Percentiles rank a stretch among this genome's conserved stretches.
These are phyloP conservation scores for Thelaira solivaga DNA, from an alignment of 2,888 invertebrate genomes.

Conservation along the genomic window DNA sequence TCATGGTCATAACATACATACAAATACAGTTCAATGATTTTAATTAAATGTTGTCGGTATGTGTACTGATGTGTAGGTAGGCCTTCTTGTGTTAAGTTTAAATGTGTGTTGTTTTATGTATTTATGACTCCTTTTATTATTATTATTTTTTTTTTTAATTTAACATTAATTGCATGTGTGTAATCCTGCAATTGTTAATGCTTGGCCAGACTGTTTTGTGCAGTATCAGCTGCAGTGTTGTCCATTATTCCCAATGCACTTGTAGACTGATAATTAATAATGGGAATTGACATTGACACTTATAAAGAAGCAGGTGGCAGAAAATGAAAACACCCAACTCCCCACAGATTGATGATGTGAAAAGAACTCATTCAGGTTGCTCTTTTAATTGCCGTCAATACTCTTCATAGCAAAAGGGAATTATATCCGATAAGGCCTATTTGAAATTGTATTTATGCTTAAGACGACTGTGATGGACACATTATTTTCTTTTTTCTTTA, in stretches of 20 bases:
- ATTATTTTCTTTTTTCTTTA: neutral
- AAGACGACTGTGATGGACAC: neutral
- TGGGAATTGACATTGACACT: conserved; percentile 60
- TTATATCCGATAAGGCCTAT: conserved; percentile 2
- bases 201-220: conserved; percentile 33
- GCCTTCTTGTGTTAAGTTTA: neutral
- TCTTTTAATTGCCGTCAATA: conserved; percentile 5
- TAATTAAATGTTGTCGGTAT: conserved; percentile 31
- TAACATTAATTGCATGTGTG: conserved; percentile 14
- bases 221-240: conserved; percentile 37
- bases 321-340: neutral
- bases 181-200: conserved; percentile 24
- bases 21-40: neutral
- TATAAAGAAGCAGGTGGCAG: conserved; percentile 52
- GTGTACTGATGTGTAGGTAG: neutral
- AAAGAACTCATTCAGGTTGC: conserved; percentile 6
- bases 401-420: neutral
- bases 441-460: conserved; percentile 10
- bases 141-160: conserved; percentile 6
- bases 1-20: neutral
- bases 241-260: conserved; percentile 34
- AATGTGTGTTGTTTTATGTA: too few relatives aligned
- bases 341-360: conserved; percentile 19
- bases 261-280: conserved; percentile 51
- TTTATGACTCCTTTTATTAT: neutral